Conservation (phyloP, 2,797 vertebrate genomes). For the Cichlasoma orientale region DNA sequence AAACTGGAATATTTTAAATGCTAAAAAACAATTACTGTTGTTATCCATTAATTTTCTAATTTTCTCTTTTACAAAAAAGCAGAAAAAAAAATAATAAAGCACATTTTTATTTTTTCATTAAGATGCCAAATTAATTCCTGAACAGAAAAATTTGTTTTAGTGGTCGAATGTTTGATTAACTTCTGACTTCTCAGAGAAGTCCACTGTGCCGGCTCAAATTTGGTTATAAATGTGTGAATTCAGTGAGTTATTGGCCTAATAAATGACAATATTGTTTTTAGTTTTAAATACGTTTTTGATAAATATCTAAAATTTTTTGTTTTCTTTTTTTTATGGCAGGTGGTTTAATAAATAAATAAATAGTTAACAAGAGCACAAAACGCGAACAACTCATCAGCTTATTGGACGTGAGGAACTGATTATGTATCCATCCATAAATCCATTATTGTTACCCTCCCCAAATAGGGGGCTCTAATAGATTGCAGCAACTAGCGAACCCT, state of each 20-base stretch:
- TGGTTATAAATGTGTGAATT: background rate
- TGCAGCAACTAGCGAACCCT: too few relatives aligned
- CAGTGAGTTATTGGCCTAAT: background rate
- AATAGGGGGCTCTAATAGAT: too few relatives aligned
- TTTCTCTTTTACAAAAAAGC: background rate
- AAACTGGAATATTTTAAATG: background rate
- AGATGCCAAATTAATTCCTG: background rate
- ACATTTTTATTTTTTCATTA: background rate
- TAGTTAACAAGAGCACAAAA: too few relatives aligned
- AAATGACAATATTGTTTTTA: background rate
- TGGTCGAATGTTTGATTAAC: background rate
- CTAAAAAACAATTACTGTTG: background rate
- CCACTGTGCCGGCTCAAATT: background rate
- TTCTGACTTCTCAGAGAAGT: background rate
- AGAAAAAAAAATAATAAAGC: background rate
- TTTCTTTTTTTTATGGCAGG: background rate
- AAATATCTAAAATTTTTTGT: background rate
- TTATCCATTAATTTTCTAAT: background rate
- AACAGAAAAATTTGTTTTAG: background rate
- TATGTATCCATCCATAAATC: too few relatives aligned
- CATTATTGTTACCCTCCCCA: too few relatives aligned
- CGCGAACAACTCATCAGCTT: too few relatives aligned
- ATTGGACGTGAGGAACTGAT: too few relatives aligned
- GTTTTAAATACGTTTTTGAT: background rate
- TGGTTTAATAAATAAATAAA: too few relatives aligned